A percentile compares a stretch with the other conserved stretches of the same genome.
Conservation (phyloP, 2,113 vertebrate species). For the Heliornis fulica region DNA sequence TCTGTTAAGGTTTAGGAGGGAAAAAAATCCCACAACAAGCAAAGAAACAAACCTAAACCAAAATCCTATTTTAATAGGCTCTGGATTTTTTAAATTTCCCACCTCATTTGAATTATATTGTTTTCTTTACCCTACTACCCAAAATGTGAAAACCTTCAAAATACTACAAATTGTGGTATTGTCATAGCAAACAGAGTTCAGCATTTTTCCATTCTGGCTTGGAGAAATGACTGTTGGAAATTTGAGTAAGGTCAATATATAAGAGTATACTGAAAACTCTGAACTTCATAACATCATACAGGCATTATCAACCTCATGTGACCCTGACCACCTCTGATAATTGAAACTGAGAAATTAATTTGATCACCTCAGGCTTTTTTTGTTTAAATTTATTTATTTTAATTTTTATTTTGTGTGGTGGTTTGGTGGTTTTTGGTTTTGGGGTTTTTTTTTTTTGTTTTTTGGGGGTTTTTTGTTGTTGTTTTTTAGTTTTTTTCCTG, state of each 20-base stretch:
- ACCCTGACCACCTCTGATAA: background rate
- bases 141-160: background rate
- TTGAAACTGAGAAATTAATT: background rate
- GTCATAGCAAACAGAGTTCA: background rate
- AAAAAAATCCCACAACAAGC: background rate
- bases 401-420: no score
- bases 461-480: no score
- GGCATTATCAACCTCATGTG: background rate
- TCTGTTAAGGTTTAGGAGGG: background rate
- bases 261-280: background rate
- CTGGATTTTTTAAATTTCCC: background rate
- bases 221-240: background rate
- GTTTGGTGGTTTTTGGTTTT: no score
- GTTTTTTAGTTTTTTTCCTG: background rate
- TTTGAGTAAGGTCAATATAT: background rate
- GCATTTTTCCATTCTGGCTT: no score
- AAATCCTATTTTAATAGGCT: background rate
- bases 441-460: no score
- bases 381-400: no score
- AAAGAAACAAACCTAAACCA: background rate
- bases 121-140: background rate
- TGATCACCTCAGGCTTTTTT: background rate
- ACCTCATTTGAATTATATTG: background rate
- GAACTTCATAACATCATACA: background rate
- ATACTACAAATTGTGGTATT: background rate